Evolutionary conservation across 2,888 invertebrate species (phyloP), one percentile per base, ranked within the genome.

Genomic region (Drosophila macrospina): DNA sequence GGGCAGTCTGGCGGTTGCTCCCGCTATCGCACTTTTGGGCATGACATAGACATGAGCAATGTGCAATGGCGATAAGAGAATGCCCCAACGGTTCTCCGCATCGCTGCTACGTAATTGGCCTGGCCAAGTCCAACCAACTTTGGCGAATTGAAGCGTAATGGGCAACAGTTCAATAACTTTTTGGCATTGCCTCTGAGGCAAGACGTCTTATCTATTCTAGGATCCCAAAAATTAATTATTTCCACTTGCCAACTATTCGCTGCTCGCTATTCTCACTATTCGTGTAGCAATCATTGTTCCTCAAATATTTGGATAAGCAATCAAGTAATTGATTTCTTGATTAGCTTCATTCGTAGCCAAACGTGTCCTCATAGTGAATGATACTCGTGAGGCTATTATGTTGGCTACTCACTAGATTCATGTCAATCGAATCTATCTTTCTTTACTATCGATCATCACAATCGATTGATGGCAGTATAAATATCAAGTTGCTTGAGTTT

Each of bases 131-230:
- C 73, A 74, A 77, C 68, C 68, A 78, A 74, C 78, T 77, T 61
- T 57, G 65, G 69, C 74, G 42, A 90, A 89, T 77, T 86, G 82
- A 90, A 89, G 86, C 89, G 87, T 86, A 86, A 90, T 89, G 90
- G 90, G 86, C 86, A 86, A 84, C 74, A 89, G 90, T 89, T 89
- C 90, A 89, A 89, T 90, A 90, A 80, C 80, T 86, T 86, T 80
- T 86, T 87, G 84, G 87, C 88, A 86, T 74, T 70, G 63, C 77
- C 59, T 66, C 62, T 84, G 51, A 69, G 39, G 47, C 66, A 41
- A 20, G n/a, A 30, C 41, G 32, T 54, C 39, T 55, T 74, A 74
- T 74, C 78, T 42, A 36, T 39, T 28, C 3, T 55, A 34, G 37
- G 10, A 67, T 77, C 66, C 34, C 51, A 59, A 59, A 47, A 71